These are phyloP conservation scores for Rhagonycha lutea DNA, from an alignment of 2,888 invertebrate genomes.

Conservation along the genomic window DNA sequence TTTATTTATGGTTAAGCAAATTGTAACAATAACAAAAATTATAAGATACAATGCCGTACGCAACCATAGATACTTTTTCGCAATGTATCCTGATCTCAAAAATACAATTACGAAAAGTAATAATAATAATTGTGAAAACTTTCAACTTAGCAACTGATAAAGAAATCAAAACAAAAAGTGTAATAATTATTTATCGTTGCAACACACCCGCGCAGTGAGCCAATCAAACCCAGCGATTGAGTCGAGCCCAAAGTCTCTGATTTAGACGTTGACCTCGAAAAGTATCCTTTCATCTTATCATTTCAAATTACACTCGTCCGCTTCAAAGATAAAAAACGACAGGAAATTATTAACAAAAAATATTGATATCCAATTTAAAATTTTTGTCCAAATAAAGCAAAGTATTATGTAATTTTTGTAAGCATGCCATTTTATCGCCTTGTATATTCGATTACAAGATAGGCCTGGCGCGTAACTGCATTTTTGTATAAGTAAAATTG, in stretches of 20 bases:
- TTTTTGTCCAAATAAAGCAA: neutral
- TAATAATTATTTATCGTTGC: conserved; percentile 7
- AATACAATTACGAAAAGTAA: neutral
- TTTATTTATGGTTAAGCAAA: neutral
- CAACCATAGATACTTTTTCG: neutral
- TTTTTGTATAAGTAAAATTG: neutral
- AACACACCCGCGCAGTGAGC: conserved; percentile 57
- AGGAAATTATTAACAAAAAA: neutral
- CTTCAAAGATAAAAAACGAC: conserved; percentile 2
- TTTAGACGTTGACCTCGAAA: conserved; percentile 19
- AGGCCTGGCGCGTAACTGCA: neutral
- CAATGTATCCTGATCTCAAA: neutral
- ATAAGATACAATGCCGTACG: neutral
- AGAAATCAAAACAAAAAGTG: neutral
- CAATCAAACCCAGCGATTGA: conserved; percentile 50
- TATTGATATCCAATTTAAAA: neutral
- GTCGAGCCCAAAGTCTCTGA: conserved; percentile 34
- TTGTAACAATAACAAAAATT: neutral
- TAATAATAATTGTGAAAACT: neutral
- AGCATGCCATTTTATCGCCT: neutral
- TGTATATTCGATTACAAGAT: neutral
- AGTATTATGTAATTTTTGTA: neutral
- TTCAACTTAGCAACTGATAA: conserved; percentile 3
- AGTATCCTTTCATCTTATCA: conserved; percentile 8
- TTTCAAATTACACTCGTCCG: conserved; percentile 4